Percentiles rank a stretch among this genome's conserved stretches.
Evolutionary conservation across 2,797 vertebrate genomes (phyloP).

Genomic region (Anguilla obscura): DNA sequence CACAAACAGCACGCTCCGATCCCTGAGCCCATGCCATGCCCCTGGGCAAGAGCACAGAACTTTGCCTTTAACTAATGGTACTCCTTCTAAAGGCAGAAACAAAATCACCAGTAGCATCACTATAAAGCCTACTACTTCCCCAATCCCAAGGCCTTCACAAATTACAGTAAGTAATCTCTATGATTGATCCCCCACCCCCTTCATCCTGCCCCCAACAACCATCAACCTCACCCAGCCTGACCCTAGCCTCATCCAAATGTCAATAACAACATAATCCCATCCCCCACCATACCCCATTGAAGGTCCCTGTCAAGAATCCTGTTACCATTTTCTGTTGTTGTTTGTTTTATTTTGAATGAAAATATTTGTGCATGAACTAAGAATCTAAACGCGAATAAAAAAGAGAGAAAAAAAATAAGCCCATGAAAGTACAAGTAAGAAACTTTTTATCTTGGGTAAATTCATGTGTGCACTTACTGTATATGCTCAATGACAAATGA

Average conservation of each 20-base stretch:
- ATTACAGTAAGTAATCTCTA: constrained; percentile 99
- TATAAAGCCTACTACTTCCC: constrained; percentile 91
- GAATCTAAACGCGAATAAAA: constrained; percentile 47
- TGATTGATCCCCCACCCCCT: constrained; percentile 74
- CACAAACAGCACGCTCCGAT: constrained; percentile 71
- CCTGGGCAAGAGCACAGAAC: constrained; percentile 83
- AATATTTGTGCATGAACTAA: constrained; percentile 82
- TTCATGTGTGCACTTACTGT: constrained; percentile 93
- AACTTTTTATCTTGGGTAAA: constrained; percentile 75
- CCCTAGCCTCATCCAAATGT: constrained; percentile 61
- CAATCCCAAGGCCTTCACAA: constrained; percentile 91
- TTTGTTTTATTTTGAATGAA: constrained; percentile 68
- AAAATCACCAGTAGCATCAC: constrained; percentile 98
- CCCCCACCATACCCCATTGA: constrained; percentile 54
- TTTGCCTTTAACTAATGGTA: constrained; percentile 78
- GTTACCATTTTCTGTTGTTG: constrained; percentile 52
- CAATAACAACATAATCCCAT: constrained; percentile 64
- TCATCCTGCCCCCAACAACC: constrained; percentile 49
- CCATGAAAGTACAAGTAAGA: constrained; percentile 63
- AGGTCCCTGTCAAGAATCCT: constrained; percentile 60
- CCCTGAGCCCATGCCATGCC: constrained; percentile 72
- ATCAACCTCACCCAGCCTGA: constrained; percentile 59
- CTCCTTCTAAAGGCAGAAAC: constrained; percentile 79
- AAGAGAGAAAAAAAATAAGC: too few relatives aligned
- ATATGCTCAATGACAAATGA: constrained; percentile 78